These are phyloP conservation scores for Drosophila paramelanica DNA, from an alignment of 2,888 invertebrate species.

Conservation along the genomic window DNA sequence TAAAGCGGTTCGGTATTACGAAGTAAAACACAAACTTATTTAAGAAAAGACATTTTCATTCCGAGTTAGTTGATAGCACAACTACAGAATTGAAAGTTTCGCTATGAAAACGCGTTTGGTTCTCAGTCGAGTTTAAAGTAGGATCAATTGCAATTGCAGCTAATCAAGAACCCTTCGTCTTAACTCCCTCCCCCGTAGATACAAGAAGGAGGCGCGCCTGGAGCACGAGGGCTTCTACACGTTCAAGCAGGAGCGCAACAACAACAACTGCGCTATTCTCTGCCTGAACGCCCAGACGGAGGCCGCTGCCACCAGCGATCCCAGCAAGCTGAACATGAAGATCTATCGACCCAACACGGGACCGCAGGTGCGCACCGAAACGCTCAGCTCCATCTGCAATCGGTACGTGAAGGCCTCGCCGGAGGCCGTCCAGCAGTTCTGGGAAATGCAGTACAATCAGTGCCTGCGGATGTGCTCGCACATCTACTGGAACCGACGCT, in stretches of 20 bases:
- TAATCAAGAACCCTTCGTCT: background rate
- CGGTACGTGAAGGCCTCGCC: conserved; percentile 93
- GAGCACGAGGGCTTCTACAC: conserved; percentile 96
- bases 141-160: background rate
- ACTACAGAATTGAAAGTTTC: too few relatives aligned
- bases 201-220: conserved; percentile 36
- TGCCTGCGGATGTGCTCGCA: conserved; percentile 95
- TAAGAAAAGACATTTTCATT: too few relatives aligned
- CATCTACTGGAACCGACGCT: conserved; percentile 95
- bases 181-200: background rate
- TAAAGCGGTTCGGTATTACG: too few relatives aligned
- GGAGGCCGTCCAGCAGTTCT: conserved; percentile 92
- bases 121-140: too few relatives aligned
- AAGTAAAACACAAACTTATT: too few relatives aligned
- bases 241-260: conserved; percentile 92
- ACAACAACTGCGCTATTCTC: conserved; percentile 94
- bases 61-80: too few relatives aligned
- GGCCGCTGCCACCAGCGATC: conserved; percentile 63
- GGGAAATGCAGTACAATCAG: conserved; percentile 94
- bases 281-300: conserved; percentile 63
- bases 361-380: conserved; percentile 92
- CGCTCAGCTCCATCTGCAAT: conserved; percentile 93
- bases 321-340: conserved; percentile 88
- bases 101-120: too few relatives aligned
- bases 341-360: conserved; percentile 97